Conservation (phyloP, 2,113 vertebrate species). For the Smithornis capensis region DNA sequence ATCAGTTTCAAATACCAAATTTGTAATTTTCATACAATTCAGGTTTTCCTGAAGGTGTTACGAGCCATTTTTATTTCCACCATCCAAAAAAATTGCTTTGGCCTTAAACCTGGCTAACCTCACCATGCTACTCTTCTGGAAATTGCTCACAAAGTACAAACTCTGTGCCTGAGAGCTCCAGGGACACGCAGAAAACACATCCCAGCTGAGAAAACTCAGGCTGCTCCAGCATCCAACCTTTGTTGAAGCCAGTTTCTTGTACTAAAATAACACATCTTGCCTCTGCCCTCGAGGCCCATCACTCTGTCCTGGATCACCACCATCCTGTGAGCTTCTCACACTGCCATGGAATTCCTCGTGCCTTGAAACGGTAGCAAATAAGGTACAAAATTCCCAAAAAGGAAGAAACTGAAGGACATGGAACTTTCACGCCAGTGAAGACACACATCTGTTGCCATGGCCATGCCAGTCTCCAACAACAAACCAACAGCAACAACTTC, state of each 20-base stretch:
- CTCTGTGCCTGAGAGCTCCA: not conserved
- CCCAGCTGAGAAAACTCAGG: constrained; percentile 18
- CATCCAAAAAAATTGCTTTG: constrained; percentile 62
- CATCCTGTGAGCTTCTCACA: not conserved
- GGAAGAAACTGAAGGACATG: not conserved
- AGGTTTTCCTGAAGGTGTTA: constrained; percentile 36
- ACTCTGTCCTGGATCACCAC: not conserved
- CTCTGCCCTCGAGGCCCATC: not conserved
- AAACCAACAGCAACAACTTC: not conserved
- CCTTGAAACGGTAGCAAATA: not conserved
- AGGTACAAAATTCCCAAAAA: constrained; percentile 2
- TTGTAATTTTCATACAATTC: constrained; percentile 33
- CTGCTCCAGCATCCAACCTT: not conserved
- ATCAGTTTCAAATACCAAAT: constrained; percentile 1
- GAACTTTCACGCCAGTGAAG: not conserved
- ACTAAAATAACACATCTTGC: not conserved
- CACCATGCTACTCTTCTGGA: constrained; percentile 76
- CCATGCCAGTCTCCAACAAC: constrained; percentile 7
- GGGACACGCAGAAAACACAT: not conserved
- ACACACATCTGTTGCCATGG: constrained; percentile 14
- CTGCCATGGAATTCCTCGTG: not conserved
- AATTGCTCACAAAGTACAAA: not conserved
- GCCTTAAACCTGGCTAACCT: constrained; percentile 71
- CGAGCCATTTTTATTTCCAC: constrained; percentile 67
- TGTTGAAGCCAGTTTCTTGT: not conserved